These are phyloP conservation scores for Potamarius usumacintae DNA, from an alignment of 2,113 vertebrate species.

Conservation along the genomic window DNA sequence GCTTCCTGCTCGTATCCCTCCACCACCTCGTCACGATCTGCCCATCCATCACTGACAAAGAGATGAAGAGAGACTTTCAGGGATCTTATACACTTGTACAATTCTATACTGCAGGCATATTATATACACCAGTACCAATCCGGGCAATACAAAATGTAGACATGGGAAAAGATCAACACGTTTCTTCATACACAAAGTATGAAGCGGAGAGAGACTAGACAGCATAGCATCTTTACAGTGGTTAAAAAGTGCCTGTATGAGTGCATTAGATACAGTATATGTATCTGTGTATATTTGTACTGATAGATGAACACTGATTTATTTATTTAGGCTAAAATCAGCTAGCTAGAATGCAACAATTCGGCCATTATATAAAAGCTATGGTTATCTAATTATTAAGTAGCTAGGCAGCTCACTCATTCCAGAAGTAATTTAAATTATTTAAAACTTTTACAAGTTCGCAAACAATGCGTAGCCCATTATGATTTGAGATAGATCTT, in stretches of 20 bases:
- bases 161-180: neutral
- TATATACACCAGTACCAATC: neutral
- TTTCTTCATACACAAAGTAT: neutral
- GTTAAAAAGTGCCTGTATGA: neutral
- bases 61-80: neutral
- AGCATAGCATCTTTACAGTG: neutral
- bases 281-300: no score
- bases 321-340: neutral
- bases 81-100: neutral
- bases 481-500: neutral
- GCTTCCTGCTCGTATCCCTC: slow-evolving; percentile 95
- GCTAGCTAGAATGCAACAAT: neutral
- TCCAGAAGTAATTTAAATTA: neutral
- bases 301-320: neutral
- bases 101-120: neutral
- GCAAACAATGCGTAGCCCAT: neutral
- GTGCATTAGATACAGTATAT: no score
- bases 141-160: neutral
- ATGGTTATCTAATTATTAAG: neutral
- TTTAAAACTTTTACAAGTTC: neutral
- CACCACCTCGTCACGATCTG: slow-evolving; percentile 96
- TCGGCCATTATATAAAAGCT: neutral
- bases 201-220: no score
- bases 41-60: slow-evolving; percentile 89
- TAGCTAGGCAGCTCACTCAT: neutral